These are phyloP conservation scores for Aphelenchoides fujianensis DNA, from an alignment of 1,140 invertebrate genomes.

Conservation along the genomic window DNA sequence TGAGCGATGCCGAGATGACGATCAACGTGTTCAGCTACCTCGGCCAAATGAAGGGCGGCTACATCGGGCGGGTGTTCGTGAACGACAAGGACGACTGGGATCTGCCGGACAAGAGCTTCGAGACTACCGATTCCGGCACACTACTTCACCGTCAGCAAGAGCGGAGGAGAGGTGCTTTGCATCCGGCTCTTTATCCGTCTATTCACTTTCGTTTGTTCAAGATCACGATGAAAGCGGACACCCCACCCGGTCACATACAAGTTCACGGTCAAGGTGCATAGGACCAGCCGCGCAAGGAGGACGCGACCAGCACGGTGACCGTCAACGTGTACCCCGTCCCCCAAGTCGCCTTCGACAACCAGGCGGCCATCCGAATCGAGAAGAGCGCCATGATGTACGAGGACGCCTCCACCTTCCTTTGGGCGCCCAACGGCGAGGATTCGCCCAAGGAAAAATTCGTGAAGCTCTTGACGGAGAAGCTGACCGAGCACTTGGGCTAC, in stretches of 20 bases:
- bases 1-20: constrained; percentile 55
- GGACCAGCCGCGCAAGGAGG: constrained; percentile 48
- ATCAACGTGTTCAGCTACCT: constrained; percentile 57
- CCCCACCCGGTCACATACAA: constrained; percentile 53
- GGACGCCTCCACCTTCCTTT: constrained; percentile 23
- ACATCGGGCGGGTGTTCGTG: constrained; percentile 58
- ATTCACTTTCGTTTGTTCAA: constrained; percentile 5
- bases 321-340: constrained; percentile 47
- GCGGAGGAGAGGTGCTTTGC: no score
- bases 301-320: constrained; percentile 45
- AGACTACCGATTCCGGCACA: constrained; percentile 2
- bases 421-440: background rate
- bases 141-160: constrained; percentile 6
- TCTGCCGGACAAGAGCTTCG: constrained; percentile 54
- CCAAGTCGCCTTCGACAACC: constrained; percentile 55
- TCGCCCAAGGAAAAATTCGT: constrained; percentile 19
- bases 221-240: constrained; percentile 55
- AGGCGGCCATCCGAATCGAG: constrained; percentile 34
- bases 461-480: constrained; percentile 15
- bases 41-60: constrained; percentile 52
- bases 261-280: constrained; percentile 48
- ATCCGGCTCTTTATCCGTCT: no score
- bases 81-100: constrained; percentile 60
- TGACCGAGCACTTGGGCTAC: constrained; percentile 27
- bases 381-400: constrained; percentile 19